phyloP scores from a whole-genome alignment of 2,888 invertebrate species.

The Metacarcinus magister region DNA sequence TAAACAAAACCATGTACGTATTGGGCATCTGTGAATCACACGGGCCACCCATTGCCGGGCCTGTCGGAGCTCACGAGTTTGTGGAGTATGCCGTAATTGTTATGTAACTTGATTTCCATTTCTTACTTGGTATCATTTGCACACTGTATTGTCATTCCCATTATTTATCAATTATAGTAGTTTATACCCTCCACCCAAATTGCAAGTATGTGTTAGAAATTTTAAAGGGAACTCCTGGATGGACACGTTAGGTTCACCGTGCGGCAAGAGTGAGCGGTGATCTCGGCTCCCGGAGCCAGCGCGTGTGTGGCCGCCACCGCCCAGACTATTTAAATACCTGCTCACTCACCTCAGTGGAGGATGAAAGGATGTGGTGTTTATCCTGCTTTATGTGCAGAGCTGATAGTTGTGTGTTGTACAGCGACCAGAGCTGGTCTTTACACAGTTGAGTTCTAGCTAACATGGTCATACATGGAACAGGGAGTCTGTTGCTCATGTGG shows the following conservation, averaged over 20 bases:
- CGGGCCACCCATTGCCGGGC: constrained; percentile 61
- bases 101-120: constrained; percentile 72
- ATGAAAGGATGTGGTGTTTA: constrained; percentile 65
- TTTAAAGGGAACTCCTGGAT: constrained; percentile 70
- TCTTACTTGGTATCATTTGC: constrained; percentile 79
- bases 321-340: constrained; percentile 60
- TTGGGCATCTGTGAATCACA: constrained; percentile 77
- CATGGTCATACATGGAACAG: constrained; percentile 80
- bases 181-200: constrained; percentile 60
- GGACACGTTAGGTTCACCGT: constrained; percentile 65
- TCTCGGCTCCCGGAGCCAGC: not conserved
- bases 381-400: constrained; percentile 74
- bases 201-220: constrained; percentile 74
- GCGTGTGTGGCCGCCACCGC: constrained; percentile 61
- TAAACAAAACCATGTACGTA: constrained; percentile 61
- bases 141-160: constrained; percentile 78
- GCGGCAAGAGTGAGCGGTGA: constrained; percentile 51
- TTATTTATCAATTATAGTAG: constrained; percentile 78
- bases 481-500: constrained; percentile 65
- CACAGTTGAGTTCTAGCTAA: constrained; percentile 74
- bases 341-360: constrained; percentile 78
- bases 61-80: constrained; percentile 59
- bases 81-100: constrained; percentile 72
- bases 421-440: constrained; percentile 55
- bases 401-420: constrained; percentile 80